Conservation (phyloP, 2,888 invertebrate genomes). For the Odontocolon sp. region DNA sequence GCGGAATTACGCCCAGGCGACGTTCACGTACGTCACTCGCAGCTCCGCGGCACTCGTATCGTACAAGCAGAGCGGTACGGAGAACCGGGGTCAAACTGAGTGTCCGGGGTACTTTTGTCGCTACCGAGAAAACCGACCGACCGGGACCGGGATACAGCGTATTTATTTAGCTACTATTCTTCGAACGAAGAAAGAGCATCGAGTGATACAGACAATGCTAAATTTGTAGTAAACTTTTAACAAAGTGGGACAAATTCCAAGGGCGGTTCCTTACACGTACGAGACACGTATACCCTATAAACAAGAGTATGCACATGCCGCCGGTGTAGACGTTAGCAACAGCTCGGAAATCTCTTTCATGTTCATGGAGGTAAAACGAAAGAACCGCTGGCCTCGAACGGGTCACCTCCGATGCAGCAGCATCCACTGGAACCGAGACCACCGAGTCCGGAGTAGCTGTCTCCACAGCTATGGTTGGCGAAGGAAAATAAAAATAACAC, state of each 20-base stretch:
- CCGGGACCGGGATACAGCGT: background rate
- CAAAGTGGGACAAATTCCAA: no score
- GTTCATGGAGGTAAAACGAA: constrained; percentile 25
- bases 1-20: constrained; percentile 69
- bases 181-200: no score
- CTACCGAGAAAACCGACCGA: background rate
- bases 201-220: no score
- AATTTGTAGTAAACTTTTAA: no score
- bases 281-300: constrained; percentile 1
- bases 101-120: background rate
- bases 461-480: constrained; percentile 3
- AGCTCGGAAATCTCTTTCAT: constrained; percentile 36
- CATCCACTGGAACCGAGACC: constrained; percentile 12
- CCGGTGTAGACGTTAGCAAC: constrained; percentile 11
- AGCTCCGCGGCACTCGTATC: constrained; percentile 61
- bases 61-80: constrained; percentile 30
- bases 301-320: background rate
- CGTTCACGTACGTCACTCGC: constrained; percentile 70
- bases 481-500: constrained; percentile 16
- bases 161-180: no score
- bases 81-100: constrained; percentile 17
- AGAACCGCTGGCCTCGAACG: constrained; percentile 19
- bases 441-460: background rate
- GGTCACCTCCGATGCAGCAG: constrained; percentile 26
- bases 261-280: background rate